A percentile compares a stretch with the other conserved stretches of the same genome.
phyloP scores from a whole-genome alignment of 1,140 invertebrate species.

The Sarcophaga bullata region DNA sequence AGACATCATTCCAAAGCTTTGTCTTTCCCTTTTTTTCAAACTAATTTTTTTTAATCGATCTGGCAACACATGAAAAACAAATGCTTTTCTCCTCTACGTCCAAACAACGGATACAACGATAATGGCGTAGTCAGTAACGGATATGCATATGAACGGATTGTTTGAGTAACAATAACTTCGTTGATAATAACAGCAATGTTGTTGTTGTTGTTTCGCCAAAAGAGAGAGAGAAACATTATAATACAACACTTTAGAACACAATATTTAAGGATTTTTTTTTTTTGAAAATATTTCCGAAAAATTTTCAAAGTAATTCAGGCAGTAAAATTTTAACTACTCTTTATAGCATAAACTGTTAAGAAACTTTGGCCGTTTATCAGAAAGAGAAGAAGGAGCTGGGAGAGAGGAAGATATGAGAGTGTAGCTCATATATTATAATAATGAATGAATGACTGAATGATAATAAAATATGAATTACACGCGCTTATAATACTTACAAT shows the following conservation, averaged over 20 bases:
- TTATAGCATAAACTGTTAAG: no score
- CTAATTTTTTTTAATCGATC: background rate
- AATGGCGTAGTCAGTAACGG: constrained; percentile 30
- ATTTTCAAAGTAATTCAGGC: background rate
- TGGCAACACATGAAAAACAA: background rate
- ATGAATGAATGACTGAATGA: background rate
- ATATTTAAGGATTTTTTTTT: background rate
- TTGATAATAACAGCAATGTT: background rate
- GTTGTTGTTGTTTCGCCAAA: background rate
- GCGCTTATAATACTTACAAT: constrained; percentile 1
- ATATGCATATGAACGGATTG: constrained; percentile 10
- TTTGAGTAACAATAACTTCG: constrained; percentile 20
- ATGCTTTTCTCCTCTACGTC: background rate
- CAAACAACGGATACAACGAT: background rate
- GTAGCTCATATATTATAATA: background rate
- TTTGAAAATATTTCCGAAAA: no score
- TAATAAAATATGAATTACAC: constrained; percentile 11
- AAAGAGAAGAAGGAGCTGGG: background rate
- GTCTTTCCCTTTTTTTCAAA: no score
- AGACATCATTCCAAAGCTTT: no score
- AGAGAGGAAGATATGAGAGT: background rate
- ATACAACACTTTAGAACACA: background rate
- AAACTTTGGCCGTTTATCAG: no score
- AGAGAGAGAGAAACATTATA: background rate
- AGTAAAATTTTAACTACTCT: background rate